These are phyloP conservation scores for Mormoops blainvillei DNA, from an alignment of 2,113 vertebrate genomes.

Conservation along the genomic window DNA sequence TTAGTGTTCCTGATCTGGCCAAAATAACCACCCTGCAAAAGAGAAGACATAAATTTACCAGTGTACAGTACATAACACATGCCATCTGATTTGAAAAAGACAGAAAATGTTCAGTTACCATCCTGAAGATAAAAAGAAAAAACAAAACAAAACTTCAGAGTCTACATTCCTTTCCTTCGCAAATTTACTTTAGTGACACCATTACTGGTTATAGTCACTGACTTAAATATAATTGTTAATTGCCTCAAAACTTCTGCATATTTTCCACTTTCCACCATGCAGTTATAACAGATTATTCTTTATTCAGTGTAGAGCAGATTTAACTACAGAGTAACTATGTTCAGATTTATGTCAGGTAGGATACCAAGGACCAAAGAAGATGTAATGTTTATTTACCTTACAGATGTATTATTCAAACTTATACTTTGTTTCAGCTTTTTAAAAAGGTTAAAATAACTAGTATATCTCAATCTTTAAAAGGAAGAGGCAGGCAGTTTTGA, in stretches of 20 bases:
- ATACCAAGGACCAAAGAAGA: conserved; percentile 5
- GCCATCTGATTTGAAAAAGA: not conserved
- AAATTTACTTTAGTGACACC: conserved; percentile 22
- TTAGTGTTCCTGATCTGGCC: conserved; percentile 99
- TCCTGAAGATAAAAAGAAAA: conserved; percentile 15
- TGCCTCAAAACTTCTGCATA: not conserved
- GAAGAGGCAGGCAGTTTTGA: not conserved
- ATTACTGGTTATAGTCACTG: not conserved
- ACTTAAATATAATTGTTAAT: not conserved
- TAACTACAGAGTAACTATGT: not conserved
- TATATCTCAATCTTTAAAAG: not conserved
- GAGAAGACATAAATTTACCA: conserved; percentile 25
- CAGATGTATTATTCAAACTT: not conserved
- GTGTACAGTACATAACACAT: not conserved
- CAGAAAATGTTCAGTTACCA: not conserved
- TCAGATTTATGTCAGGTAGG: not conserved
- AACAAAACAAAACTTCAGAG: no score
- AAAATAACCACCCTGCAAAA: conserved; percentile 95
- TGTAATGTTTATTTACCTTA: conserved; percentile 19
- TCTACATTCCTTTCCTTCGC: not conserved
- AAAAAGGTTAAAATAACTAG: not conserved
- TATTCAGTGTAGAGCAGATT: not conserved
- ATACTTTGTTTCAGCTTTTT: not conserved
- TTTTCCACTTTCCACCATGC: not conserved
- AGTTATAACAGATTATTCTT: not conserved